A percentile compares a stretch with the other conserved stretches of the same genome.
phyloP scores from a whole-genome alignment of 92 coral and sea anemone genomes.

The Siderastrea radians region DNA sequence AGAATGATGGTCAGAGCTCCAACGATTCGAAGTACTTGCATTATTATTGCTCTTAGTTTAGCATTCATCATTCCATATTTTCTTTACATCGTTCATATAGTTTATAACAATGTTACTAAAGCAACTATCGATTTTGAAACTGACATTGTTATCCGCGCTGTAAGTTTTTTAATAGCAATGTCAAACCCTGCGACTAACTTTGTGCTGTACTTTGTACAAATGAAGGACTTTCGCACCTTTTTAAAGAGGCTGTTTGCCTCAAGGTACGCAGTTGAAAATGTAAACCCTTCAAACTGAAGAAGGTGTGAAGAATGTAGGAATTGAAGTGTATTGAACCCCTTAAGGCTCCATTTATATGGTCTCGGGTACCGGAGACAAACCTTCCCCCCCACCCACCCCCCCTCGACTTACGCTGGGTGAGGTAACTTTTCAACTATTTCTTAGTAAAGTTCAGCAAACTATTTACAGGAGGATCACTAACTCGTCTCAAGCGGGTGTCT shows the following conservation, averaged over 20 bases:
- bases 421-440: too few relatives aligned
- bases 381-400: too few relatives aligned
- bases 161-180: background rate
- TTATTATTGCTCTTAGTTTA: background rate
- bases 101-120: background rate
- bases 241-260: background rate
- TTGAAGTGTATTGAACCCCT: too few relatives aligned
- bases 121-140: background rate
- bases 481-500: too few relatives aligned
- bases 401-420: too few relatives aligned
- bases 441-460: too few relatives aligned
- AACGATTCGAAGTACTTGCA: background rate
- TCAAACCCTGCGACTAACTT: background rate
- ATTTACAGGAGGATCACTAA: too few relatives aligned
- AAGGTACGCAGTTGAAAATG: too few relatives aligned
- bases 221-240: background rate
- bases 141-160: background rate
- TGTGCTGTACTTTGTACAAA: background rate
- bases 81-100: background rate
- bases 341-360: too few relatives aligned
- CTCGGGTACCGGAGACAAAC: too few relatives aligned
- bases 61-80: slow-evolving; percentile 4
- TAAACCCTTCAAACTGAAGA: too few relatives aligned
- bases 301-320: too few relatives aligned
- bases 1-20: background rate